Base-by-base conservation (phyloP, 2,888 invertebrate genomes). In the Stenolophus ochropezus region DNA sequence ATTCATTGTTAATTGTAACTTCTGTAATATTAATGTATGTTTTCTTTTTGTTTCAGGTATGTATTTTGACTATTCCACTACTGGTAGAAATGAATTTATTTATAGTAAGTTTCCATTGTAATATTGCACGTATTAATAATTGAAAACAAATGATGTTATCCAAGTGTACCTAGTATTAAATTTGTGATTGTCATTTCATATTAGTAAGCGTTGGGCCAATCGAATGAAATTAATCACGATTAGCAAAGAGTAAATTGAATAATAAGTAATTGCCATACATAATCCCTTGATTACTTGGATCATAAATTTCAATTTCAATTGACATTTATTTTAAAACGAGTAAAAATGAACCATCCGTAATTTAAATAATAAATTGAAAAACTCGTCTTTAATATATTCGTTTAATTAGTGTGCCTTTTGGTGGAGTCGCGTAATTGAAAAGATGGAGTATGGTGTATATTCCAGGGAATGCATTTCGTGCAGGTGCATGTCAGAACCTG, bases 401-500 rank as follows among this genome's bases (percentile, higher is more conserved):
- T 33, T 33, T 69, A 69, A 69, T 69, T 33, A 42, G 27, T 33
- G 4, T 33, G 20, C 8, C 16, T 18, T 69, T 69, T 69, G 65
- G 65, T 69, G 65, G 65, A 69, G 65, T 27, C 27, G 65, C 65
- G 14, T 11, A 14, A 20, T 56, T 16, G 51, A 49, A 49, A 49
- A 11, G 18, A 56, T 69, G 33, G 16, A 65, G 14, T 33, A 18
- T 27, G 33, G 18, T 69, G 14, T 33, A 42, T 73, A 73, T 51
- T 73, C 33, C 47, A 73, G 51, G 23, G 73, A 73, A 73, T 49
- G 47, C 73, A 73, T 73, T 73, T 73, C 25, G 47, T 73, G 73
- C 73, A 73, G 73, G 73, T 73, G 73, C 73, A 73, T 69, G 65
- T 33, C 73, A 73, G 49, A 73, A 73, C 73, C 73, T 49, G 73